A percentile compares a stretch with the other conserved stretches of the same genome.
phyloP scores from a whole-genome alignment of 2,113 vertebrate genomes.

The Ardeotis arabs region DNA sequence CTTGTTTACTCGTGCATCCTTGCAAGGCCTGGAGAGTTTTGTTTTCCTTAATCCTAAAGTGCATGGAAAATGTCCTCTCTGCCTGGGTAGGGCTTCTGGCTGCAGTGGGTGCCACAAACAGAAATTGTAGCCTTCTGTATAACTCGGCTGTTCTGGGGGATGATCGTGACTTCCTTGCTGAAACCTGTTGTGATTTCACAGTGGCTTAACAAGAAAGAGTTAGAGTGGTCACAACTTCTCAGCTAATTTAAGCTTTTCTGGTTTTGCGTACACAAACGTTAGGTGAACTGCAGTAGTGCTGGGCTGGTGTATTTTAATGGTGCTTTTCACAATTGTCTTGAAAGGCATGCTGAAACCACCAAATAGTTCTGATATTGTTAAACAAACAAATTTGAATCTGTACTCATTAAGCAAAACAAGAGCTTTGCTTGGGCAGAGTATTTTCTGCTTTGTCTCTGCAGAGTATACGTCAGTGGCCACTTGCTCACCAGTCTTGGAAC shows the following conservation, averaged over 20 bases:
- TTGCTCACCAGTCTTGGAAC: neutral
- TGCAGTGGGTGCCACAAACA: neutral
- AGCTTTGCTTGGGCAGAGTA: neutral
- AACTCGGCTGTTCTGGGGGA: neutral
- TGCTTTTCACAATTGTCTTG: neutral
- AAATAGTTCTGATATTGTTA: neutral
- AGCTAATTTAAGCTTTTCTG: neutral
- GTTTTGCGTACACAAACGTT: neutral
- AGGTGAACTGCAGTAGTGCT: neutral
- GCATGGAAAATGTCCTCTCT: neutral
- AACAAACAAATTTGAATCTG: neutral
- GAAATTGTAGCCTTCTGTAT: neutral
- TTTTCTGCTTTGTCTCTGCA: neutral
- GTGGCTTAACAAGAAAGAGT: neutral
- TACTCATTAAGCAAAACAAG: neutral
- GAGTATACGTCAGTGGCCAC: neutral
- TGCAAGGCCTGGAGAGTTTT: neutral
- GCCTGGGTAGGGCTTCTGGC: neutral
- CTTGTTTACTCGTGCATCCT: neutral
- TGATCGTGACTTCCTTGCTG: accelerated
- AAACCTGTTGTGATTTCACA: too few relatives aligned
- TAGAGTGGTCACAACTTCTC: neutral
- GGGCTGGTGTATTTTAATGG: neutral
- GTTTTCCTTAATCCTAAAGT: neutral
- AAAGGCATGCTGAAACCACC: neutral